Evolutionary conservation across 2,113 vertebrate species (phyloP), one percentile per base, ranked within the genome.

Genomic region (Cololabis saira): DNA sequence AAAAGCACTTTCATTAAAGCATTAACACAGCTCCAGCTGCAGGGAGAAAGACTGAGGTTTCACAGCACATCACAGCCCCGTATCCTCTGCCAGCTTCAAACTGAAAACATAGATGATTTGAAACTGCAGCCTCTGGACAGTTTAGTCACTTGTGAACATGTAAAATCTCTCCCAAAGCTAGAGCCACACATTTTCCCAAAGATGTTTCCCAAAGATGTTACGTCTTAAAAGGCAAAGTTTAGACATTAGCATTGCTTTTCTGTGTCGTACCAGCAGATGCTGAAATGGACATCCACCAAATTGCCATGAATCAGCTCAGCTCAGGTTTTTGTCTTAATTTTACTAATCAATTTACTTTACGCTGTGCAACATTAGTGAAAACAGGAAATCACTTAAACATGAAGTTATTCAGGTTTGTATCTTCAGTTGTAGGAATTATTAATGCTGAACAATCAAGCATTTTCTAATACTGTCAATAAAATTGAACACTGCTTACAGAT

Each of bases 1-100:
- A 87, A 86, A 83, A 86, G 69, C 74, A 83, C 59, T 50, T 84
- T 67, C 22, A 65, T 43, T 71, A 14, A 76, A 78, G 85, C 68
- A 82, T 63, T 73, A 22, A 24, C 64, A 78, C 45, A 81, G 60
- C 78, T 85, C 54, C 51, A 89, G 53, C 55, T 82, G 76, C 70
- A 86, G 72, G 81, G 68, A 85, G 61, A 76, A 74, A 81, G 50
- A 78, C 58, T 71, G 52, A 73, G 58, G 58, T 72, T 64, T 81
- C 60, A 71, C 64, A 80, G 64, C 52, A 86, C 56, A 63, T 56
- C 15, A 63, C 19, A 64, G 64, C 59, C 19, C 22, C 21, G 24
- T 17, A 61, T 65, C 61, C 24, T 41, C 33, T 54, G 57, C 61
- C 67, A 44, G 30, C 11, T 22, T 78, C 30, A 71, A 15, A 72